Evolutionary conservation across 2,113 vertebrate genomes (phyloP).

Genomic region (Balaeniceps rex): DNA sequence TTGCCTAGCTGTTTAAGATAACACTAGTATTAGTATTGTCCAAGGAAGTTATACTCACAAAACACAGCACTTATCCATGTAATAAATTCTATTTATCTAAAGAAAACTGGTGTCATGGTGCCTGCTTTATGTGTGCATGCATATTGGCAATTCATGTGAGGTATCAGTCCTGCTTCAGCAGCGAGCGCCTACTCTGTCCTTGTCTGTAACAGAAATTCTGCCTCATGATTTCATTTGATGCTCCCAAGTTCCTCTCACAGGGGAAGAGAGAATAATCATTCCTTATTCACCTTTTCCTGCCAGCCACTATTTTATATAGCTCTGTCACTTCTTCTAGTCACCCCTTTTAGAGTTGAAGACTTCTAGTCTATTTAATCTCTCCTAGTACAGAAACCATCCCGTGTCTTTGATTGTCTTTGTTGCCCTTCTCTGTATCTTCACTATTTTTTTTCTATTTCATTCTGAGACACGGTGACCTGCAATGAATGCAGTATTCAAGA

Average conservation of each 20-base stretch:
- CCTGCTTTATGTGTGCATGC: background rate
- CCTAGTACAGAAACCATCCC: background rate
- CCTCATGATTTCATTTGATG: background rate
- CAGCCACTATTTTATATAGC: background rate
- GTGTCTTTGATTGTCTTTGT: background rate
- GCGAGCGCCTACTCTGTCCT: background rate
- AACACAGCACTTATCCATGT: background rate
- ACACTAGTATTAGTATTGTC: background rate
- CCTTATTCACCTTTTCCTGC: background rate
- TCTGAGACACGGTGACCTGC: background rate
- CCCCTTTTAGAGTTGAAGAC: background rate
- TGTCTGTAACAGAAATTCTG: background rate
- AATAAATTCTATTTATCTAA: background rate
- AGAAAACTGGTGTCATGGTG: background rate
- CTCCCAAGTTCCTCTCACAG: background rate
- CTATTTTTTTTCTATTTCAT: background rate
- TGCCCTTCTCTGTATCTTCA: background rate
- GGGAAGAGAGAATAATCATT: background rate
- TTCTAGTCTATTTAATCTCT: background rate
- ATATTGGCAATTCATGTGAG: background rate
- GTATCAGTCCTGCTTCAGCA: background rate
- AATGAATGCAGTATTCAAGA: background rate
- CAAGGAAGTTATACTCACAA: background rate
- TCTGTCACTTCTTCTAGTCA: background rate
- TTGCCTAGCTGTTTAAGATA: background rate